Evolutionary conservation across 2,113 vertebrate species (phyloP), one percentile per base, ranked within the genome.

Genomic region (Chelonoidis abingdonii): DNA sequence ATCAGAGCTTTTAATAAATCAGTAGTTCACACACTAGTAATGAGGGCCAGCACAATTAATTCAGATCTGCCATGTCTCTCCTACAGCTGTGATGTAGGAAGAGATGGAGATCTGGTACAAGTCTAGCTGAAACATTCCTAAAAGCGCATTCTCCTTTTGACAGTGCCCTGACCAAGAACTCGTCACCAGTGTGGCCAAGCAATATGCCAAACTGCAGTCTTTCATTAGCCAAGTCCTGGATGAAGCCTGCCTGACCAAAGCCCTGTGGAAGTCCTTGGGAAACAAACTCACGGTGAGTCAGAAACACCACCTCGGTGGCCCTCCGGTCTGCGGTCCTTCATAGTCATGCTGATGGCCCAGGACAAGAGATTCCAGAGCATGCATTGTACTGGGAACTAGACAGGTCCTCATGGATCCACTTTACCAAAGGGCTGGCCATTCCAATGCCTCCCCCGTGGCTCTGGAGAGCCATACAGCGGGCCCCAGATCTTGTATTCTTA

Each of bases 221-320:
- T 98, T 97, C 80, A 59, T 98, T 81, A 83, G 86, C 44, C 98
- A 98, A 89, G 95, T 96, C 8, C 65, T 98, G 95, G 98, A 98
- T 81, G 98, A 98, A 93, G 98, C 98, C 4, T 53, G 25, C 49
- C 93, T 97, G 38, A 98, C 98, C 0, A 97, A 98, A 88, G 54
- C 69, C 6, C 97, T 98, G 8, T 98, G 98, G 98, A 92, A 93
- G 29, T 96, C 93, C 2, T 76, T 98, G 93, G 93, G 94, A 52
- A 93, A 91, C 86, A 97, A 96, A 84, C 86, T 92, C 59, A 96
- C 96, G 6, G 98, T 98, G 94, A 96, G 98, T 92, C 9, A 5
- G 6, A 11, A 29, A 1, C 3, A 1, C 11, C 56, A 57, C 14
- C 24, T 24, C 21, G 2, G 22, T 76, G 72, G 25, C 56, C 12